Evolutionary conservation across 2,888 invertebrate species (phyloP).

Genomic region (Argyra leucocephala): DNA sequence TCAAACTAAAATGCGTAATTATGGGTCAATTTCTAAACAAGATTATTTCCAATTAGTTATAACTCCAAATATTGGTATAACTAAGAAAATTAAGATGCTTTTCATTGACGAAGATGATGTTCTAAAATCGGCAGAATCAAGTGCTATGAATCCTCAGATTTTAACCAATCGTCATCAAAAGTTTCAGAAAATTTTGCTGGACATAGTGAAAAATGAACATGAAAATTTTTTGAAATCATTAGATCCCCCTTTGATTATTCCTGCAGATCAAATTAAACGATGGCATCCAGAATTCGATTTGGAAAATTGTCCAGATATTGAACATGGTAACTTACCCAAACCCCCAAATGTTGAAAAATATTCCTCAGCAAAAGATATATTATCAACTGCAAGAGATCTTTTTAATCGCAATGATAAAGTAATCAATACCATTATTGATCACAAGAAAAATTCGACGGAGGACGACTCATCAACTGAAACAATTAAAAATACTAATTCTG

Average conservation of each 20-base stretch:
- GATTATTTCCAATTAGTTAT: slow-evolving; percentile 65
- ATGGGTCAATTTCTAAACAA: slow-evolving; percentile 54
- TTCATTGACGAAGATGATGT: too few species aligned
- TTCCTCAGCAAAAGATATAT: slow-evolving; percentile 71
- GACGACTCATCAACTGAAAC: slow-evolving; percentile 11
- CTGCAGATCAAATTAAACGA: slow-evolving; percentile 64
- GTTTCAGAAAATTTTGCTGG: slow-evolving; percentile 61
- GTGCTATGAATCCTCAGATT: slow-evolving; percentile 61
- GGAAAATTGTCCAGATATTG: slow-evolving; percentile 70
- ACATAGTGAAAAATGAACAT: slow-evolving; percentile 65
- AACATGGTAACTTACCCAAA: slow-evolving; percentile 59
- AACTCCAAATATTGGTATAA: slow-evolving; percentile 49
- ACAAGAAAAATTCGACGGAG: too few species aligned
- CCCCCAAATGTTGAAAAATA: slow-evolving; percentile 62
- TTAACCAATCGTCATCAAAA: slow-evolving; percentile 60
- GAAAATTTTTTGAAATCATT: slow-evolving; percentile 62
- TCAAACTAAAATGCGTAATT: slow-evolving; percentile 63
- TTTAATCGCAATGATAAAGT: too few species aligned
- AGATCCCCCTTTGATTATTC: slow-evolving; percentile 67
- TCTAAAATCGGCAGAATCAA: slow-evolving; percentile 48
- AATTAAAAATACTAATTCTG: slow-evolving; percentile 25
- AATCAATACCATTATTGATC: too few species aligned
- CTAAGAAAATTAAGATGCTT: slow-evolving; percentile 36
- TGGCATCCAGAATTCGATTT: slow-evolving; percentile 91
- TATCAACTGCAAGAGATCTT: slow-evolving; percentile 64